Conservation (phyloP, 2,797 vertebrate species). For the Halcyon smyrnensis region DNA sequence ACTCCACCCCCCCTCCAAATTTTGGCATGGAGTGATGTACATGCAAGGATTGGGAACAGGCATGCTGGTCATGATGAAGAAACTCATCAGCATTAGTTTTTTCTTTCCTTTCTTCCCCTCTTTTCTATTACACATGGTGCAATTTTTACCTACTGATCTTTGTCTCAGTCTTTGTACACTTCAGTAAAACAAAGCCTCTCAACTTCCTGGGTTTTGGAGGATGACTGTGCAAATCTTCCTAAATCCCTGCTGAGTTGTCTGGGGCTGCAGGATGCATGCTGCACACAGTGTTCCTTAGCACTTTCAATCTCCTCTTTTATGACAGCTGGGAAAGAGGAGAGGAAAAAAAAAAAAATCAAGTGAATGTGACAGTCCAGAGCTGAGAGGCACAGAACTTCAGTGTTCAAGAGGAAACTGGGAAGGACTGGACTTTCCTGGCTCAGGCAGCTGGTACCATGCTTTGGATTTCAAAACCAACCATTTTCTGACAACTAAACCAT, state of each 20-base stretch:
- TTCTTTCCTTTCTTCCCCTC: neutral
- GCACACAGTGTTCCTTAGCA: neutral
- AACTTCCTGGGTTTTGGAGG: neutral
- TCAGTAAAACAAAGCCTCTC: neutral
- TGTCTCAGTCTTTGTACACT: neutral
- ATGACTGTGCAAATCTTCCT: neutral
- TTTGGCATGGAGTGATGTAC: neutral
- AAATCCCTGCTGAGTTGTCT: neutral
- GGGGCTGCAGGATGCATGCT: neutral
- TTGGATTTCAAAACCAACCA: neutral
- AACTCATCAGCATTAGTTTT: neutral
- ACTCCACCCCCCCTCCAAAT: neutral
- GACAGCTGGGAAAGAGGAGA: neutral
- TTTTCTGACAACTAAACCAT: no score
- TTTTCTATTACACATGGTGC: neutral
- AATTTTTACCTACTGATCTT: neutral
- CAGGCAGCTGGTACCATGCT: neutral
- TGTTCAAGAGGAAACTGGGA: neutral
- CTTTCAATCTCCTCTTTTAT: neutral
- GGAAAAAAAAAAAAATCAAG: neutral
- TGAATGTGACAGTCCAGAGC: neutral
- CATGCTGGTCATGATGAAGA: neutral
- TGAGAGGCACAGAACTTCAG: neutral
- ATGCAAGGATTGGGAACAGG: neutral
- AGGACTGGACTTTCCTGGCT: neutral